phyloP scores from a whole-genome alignment of 1,140 invertebrate genomes.

The Tetranychus cinnabarinus region DNA sequence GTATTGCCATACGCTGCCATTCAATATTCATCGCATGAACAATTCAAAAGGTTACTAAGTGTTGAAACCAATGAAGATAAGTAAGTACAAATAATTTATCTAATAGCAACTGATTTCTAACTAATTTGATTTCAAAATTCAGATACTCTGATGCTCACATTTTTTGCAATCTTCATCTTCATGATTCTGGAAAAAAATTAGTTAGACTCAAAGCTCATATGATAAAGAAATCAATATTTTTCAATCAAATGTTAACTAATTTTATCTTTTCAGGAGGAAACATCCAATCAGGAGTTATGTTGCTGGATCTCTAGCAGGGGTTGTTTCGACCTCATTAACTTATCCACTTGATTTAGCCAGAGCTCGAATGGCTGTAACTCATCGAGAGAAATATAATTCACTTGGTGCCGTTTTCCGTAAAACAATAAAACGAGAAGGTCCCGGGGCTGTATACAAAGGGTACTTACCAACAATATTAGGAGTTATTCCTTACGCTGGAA shows the following conservation, averaged over 20 bases:
- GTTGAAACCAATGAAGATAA: slow-evolving; percentile 27
- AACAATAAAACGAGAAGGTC: slow-evolving; percentile 55
- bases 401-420: slow-evolving; percentile 49
- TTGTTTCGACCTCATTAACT: slow-evolving; percentile 73
- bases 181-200: too few species aligned
- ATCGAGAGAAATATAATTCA: slow-evolving; percentile 35
- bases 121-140: neutral
- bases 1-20: slow-evolving; percentile 92
- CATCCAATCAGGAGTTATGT: slow-evolving; percentile 35
- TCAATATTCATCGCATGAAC: slow-evolving; percentile 89
- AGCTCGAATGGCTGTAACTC: slow-evolving; percentile 89
- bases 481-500: slow-evolving; percentile 87
- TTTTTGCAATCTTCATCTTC: too few species aligned
- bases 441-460: slow-evolving; percentile 53
- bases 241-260: neutral
- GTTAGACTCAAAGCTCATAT: too few species aligned
- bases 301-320: slow-evolving; percentile 74
- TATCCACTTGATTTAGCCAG: slow-evolving; percentile 90
- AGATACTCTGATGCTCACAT: neutral
- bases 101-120: neutral
- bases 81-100: slow-evolving; percentile 1
- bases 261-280: slow-evolving; percentile 10
- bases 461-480: slow-evolving; percentile 74
- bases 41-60: slow-evolving; percentile 61
- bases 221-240: too few species aligned